Percentiles rank a stretch among this genome's conserved stretches.
Conservation (phyloP, 2,113 vertebrate species). For the Pimephales promelas region DNA sequence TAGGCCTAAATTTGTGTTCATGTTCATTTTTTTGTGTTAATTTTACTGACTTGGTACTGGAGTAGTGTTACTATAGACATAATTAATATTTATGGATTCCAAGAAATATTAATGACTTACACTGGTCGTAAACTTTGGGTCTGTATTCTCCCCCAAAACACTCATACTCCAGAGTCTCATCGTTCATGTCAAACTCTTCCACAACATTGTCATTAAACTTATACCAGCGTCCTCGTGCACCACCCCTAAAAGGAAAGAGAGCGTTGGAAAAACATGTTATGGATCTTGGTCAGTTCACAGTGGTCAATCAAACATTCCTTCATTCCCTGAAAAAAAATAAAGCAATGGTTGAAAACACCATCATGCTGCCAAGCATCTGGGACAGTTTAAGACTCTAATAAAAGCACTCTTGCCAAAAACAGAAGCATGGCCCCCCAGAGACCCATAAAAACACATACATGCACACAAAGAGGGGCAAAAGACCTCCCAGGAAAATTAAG, state of each 20-base stretch:
- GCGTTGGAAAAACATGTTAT: neutral
- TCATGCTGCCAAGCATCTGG: conserved; percentile 68
- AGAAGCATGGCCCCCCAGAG: conserved; percentile 47
- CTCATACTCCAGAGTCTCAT: conserved; percentile 95
- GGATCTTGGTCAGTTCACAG: conserved; percentile 23
- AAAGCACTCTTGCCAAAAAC: conserved; percentile 50
- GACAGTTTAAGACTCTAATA: conserved; percentile 55
- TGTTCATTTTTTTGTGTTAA: neutral
- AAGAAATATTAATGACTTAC: conserved; percentile 77
- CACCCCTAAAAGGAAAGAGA: conserved; percentile 73
- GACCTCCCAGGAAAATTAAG: neutral
- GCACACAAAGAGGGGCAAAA: conserved; percentile 5
- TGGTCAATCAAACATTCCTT: conserved; percentile 52
- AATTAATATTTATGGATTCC: neutral
- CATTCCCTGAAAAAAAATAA: conserved; percentile 40
- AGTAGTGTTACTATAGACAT: no score
- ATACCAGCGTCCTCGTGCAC: conserved; percentile 93
- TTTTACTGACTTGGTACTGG: neutral
- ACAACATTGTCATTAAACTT: conserved; percentile 98
- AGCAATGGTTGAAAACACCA: conserved; percentile 42
- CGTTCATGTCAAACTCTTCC: conserved; percentile 96
- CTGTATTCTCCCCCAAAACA: conserved; percentile 98
- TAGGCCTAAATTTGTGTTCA: neutral
- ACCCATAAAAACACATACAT: conserved; percentile 2
- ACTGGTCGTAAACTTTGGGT: conserved; percentile 97